Evolutionary conservation across 30 jellyfish, hydroid and myxozoan species (phyloP).

Genomic region (Aurelia sp.): DNA sequence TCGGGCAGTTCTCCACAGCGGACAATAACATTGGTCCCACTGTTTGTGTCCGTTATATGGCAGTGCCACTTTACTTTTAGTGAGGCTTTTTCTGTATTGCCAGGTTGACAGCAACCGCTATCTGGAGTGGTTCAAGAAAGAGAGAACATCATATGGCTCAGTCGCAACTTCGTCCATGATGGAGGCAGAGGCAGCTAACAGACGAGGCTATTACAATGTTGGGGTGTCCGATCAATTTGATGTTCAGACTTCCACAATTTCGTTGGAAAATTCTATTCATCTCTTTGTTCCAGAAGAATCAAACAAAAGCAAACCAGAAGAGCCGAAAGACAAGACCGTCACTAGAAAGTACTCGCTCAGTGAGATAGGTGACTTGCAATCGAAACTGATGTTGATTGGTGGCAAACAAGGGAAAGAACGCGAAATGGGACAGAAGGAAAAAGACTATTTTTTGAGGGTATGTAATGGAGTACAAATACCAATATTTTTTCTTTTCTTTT

Average conservation of each 20-base stretch:
- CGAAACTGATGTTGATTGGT: constrained; percentile 77
- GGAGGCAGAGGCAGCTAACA: constrained; percentile 81
- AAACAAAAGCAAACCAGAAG: neutral
- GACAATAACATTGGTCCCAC: no score
- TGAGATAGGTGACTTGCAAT: constrained; percentile 80
- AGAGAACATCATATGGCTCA: constrained; percentile 77
- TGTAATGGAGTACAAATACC: neutral
- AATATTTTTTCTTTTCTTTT: no score
- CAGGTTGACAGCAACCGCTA: constrained; percentile 67
- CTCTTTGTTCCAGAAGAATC: constrained; percentile 47
- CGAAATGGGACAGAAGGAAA: constrained; percentile 52
- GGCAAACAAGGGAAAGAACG: constrained; percentile 43
- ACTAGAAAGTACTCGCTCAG: constrained; percentile 37
- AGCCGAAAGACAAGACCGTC: constrained; percentile 2
- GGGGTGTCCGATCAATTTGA: constrained; percentile 39
- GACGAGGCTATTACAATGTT: constrained; percentile 63
- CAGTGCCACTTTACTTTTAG: no score
- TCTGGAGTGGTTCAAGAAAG: constrained; percentile 81
- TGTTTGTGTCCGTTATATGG: no score
- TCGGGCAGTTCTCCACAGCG: no score
- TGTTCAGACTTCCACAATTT: constrained; percentile 9
- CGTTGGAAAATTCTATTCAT: constrained; percentile 21
- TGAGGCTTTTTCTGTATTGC: neutral
- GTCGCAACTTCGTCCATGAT: constrained; percentile 72
- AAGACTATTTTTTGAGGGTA: constrained; percentile 79